These are phyloP conservation scores for Threskiornis aethiopicus DNA, from an alignment of 2,797 vertebrate genomes.

Conservation along the genomic window DNA sequence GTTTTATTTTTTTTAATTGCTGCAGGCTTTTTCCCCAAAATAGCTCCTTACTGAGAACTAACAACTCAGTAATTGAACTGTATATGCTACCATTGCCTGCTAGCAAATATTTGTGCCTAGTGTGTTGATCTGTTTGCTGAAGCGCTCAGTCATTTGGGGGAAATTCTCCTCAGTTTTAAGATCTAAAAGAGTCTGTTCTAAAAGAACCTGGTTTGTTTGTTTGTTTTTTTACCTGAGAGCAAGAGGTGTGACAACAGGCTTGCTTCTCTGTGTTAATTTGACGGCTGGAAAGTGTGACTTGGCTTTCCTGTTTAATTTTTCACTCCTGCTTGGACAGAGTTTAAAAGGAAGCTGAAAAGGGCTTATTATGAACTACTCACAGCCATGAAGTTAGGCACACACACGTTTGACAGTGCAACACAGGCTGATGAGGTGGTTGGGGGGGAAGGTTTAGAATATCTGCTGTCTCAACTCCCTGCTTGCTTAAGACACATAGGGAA, in stretches of 20 bases:
- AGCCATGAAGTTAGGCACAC: neutral
- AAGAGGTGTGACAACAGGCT: neutral
- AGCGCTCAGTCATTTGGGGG: neutral
- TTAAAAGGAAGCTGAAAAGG: constrained; percentile 11
- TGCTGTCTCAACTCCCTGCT: neutral
- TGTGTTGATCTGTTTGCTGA: neutral
- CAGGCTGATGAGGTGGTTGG: neutral
- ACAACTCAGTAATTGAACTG: neutral
- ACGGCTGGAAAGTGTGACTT: neutral
- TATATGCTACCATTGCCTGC: neutral
- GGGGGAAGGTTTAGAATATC: neutral
- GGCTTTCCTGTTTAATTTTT: neutral
- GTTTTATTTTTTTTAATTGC: neutral
- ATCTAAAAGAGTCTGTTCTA: neutral
- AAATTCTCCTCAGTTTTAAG: neutral
- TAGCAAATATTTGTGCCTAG: neutral
- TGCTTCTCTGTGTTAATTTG: neutral
- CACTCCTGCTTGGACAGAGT: neutral
- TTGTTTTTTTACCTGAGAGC: neutral
- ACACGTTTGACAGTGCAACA: neutral
- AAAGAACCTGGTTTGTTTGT: neutral
- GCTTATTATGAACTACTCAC: neutral
- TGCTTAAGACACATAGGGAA: neutral
- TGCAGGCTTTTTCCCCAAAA: neutral
- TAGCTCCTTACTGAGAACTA: neutral